A percentile compares a stretch with the other conserved stretches of the same genome.
Conservation (phyloP, 2,113 vertebrate genomes). For the Garra rufa region DNA sequence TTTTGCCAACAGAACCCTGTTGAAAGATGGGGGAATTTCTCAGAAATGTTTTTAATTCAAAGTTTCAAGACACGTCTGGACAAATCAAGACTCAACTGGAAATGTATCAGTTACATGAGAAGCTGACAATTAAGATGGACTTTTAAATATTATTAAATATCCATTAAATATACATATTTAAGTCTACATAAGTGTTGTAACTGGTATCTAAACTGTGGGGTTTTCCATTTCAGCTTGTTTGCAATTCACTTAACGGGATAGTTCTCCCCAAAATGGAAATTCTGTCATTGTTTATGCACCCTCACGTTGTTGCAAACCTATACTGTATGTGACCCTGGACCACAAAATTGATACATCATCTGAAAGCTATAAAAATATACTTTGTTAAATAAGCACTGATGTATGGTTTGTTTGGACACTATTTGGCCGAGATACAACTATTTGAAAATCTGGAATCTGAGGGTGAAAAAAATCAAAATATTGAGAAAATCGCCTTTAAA, state of each 20-base stretch:
- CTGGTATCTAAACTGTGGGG: too few relatives aligned
- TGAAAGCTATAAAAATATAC: too few relatives aligned
- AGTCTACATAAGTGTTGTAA: neutral
- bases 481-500: too few relatives aligned
- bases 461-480: too few relatives aligned
- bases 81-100: neutral
- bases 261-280: neutral
- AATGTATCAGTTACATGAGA: neutral
- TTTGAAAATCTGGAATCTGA: too few relatives aligned
- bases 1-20: conserved; percentile 70
- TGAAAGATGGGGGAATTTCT: neutral
- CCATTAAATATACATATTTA: neutral
- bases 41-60: neutral
- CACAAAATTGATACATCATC: too few relatives aligned
- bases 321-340: too few relatives aligned
- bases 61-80: neutral
- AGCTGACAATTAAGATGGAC: neutral
- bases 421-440: too few relatives aligned
- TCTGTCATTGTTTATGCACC: neutral
- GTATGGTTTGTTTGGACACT: too few relatives aligned
- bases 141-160: too few relatives aligned
- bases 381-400: too few relatives aligned
- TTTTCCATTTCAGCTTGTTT: neutral
- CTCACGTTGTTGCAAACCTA: neutral
- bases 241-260: neutral